phyloP scores from a whole-genome alignment of 2,113 vertebrate species.

The Macrotis lagotis region DNA sequence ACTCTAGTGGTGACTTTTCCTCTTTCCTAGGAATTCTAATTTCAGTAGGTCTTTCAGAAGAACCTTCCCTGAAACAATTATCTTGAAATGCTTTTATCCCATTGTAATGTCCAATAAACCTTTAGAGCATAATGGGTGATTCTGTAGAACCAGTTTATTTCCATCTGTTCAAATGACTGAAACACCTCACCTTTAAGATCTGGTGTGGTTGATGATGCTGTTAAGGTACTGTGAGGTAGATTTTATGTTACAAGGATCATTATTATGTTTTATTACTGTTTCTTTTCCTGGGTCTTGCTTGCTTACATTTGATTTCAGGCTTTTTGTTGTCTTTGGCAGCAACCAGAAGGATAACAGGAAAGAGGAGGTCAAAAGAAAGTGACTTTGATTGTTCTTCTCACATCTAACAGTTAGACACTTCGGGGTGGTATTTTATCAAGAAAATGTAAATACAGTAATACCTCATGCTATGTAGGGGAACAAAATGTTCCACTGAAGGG shows the following conservation, averaged over 20 bases:
- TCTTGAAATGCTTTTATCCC: neutral
- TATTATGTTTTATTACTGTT: neutral
- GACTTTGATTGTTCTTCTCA: neutral
- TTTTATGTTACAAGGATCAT: neutral
- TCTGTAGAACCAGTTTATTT: neutral
- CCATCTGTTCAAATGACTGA: neutral
- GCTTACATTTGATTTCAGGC: neutral
- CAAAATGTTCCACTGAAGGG: neutral
- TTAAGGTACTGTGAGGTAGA: neutral
- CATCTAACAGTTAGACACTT: neutral
- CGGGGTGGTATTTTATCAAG: neutral
- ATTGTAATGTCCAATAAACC: neutral
- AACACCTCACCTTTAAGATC: neutral
- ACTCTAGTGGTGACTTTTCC: neutral
- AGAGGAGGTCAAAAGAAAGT: slow-evolving; percentile 15
- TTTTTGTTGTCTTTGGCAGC: neutral
- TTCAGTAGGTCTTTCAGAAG: neutral
- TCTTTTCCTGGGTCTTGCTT: neutral
- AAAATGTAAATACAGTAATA: neutral
- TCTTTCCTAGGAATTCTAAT: neutral
- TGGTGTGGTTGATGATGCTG: neutral
- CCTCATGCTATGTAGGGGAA: neutral
- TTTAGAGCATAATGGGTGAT: neutral
- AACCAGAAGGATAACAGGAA: neutral
- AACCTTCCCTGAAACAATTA: neutral